Evolutionary conservation across 2,797 vertebrate species (phyloP).

Genomic region (Peromyscus eremicus): DNA sequence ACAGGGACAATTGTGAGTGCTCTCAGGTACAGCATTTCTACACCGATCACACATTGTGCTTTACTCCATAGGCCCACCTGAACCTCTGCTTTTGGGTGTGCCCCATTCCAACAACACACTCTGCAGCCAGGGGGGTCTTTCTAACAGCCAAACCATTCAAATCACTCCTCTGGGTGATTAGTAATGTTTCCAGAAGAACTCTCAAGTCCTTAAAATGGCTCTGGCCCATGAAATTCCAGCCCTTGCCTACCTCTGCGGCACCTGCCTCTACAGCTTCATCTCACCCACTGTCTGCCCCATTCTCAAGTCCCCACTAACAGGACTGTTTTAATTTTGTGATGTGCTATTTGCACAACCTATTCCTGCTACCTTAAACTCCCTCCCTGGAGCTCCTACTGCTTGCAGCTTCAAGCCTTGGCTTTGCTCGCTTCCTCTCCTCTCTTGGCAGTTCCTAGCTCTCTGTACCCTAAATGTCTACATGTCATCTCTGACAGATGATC

Average conservation of each 20-base stretch:
- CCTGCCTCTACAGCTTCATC: not conserved
- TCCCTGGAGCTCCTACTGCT: not conserved
- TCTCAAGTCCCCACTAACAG: not conserved
- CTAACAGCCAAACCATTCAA: not conserved
- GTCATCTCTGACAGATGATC: accelerated
- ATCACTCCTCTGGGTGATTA: not conserved
- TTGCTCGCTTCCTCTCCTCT: not conserved
- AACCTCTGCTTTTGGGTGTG: not conserved
- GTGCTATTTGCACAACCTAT: not conserved
- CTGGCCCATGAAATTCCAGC: not conserved
- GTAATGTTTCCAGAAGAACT: not conserved
- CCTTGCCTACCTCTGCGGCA: not conserved
- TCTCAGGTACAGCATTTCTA: not conserved
- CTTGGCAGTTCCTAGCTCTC: not conserved
- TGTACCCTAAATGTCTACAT: not conserved
- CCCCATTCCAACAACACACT: not conserved
- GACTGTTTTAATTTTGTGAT: not conserved
- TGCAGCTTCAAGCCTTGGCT: not conserved
- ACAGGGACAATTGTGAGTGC: not conserved
- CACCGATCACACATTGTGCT: not conserved
- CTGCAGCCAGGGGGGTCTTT: not conserved
- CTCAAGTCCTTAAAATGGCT: not conserved
- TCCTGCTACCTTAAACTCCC: not conserved
- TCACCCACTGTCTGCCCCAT: not conserved
- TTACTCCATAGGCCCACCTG: too few species aligned